These are phyloP conservation scores for Drosophila parthenogenetica DNA, from an alignment of 2,888 invertebrate genomes.

Conservation along the genomic window DNA sequence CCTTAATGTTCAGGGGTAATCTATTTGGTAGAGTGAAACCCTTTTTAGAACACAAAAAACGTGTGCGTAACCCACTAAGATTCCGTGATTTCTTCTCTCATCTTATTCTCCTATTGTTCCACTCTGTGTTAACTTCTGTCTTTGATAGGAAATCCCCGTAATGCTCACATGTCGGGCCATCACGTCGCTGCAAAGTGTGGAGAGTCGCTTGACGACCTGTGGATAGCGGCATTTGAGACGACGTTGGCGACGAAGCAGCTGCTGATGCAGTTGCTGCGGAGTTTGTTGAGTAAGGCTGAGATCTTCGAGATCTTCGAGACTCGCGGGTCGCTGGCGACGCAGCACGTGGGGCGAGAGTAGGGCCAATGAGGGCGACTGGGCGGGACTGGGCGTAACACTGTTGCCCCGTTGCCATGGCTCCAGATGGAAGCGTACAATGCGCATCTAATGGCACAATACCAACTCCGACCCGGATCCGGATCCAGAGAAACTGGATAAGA, in stretches of 20 bases:
- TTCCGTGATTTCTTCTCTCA: too few relatives aligned
- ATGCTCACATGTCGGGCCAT: conserved; percentile 86
- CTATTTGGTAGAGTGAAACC: too few relatives aligned
- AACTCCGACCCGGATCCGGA: conserved; percentile 10
- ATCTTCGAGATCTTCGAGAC: conserved; percentile 78
- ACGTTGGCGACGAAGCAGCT: conserved; percentile 68
- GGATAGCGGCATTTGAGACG: conserved; percentile 85
- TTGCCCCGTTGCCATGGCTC: conserved; percentile 84
- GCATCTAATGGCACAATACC: conserved; percentile 70
- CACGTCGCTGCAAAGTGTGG: conserved; percentile 87
- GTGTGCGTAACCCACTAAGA: too few relatives aligned
- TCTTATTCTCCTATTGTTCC: too few relatives aligned
- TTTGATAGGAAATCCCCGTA: background rate
- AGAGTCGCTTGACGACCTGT: conserved; percentile 85
- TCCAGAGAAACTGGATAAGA: conserved; percentile 24
- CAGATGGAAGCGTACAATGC: conserved; percentile 85
- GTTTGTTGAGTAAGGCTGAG: conserved; percentile 48
- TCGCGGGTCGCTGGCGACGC: conserved; percentile 84
- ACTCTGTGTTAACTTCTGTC: too few relatives aligned
- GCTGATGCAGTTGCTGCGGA: conserved; percentile 65
- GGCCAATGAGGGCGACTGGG: conserved; percentile 82
- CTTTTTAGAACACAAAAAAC: too few relatives aligned
- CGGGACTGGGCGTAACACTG: conserved; percentile 81
- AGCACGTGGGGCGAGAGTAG: conserved; percentile 82
- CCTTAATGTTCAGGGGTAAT: too few relatives aligned